Conservation (phyloP, 2,888 invertebrate genomes). For the Drosophila gaucha region DNA sequence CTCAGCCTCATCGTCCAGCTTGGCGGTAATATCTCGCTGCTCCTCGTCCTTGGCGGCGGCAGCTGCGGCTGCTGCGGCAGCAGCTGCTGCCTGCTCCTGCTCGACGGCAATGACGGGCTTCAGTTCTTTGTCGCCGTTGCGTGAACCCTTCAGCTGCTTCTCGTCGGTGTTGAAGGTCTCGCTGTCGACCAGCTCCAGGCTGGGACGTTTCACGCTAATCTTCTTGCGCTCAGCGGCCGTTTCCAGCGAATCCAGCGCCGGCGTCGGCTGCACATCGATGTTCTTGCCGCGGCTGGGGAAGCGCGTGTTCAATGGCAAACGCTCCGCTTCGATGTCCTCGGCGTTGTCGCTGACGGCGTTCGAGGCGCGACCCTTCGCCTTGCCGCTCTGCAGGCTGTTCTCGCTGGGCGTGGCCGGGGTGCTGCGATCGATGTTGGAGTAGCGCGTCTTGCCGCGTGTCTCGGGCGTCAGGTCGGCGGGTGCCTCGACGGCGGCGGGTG, state of each 20-base stretch:
- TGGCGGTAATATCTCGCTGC: constrained; percentile 42
- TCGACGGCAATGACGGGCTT: constrained; percentile 75
- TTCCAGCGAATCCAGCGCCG: constrained; percentile 87
- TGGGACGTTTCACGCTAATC: constrained; percentile 88
- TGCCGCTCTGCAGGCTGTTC: constrained; percentile 88
- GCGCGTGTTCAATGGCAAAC: constrained; percentile 93
- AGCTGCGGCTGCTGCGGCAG: constrained; percentile 59
- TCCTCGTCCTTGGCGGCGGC: constrained; percentile 49
- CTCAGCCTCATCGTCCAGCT: constrained; percentile 64
- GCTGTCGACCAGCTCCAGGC: constrained; percentile 92
- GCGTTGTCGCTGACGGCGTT: constrained; percentile 54
- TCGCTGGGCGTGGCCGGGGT: constrained; percentile 86
- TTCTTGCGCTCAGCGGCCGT: constrained; percentile 85
- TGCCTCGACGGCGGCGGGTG: constrained; percentile 53
- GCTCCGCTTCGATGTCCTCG: constrained; percentile 82
- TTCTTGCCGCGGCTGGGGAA: constrained; percentile 90
- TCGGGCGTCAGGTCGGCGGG: constrained; percentile 76
- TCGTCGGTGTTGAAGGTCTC: constrained; percentile 91
- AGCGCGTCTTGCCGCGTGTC: constrained; percentile 85
- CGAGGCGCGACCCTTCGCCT: constrained; percentile 85
- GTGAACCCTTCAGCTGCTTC: constrained; percentile 82
- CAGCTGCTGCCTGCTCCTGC: constrained; percentile 76
- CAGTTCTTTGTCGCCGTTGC: constrained; percentile 81
- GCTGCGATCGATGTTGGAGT: constrained; percentile 84
- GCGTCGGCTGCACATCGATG: constrained; percentile 85